phyloP scores from a whole-genome alignment of 92 coral and sea anemone genomes.

The Pocillopora grandis region DNA sequence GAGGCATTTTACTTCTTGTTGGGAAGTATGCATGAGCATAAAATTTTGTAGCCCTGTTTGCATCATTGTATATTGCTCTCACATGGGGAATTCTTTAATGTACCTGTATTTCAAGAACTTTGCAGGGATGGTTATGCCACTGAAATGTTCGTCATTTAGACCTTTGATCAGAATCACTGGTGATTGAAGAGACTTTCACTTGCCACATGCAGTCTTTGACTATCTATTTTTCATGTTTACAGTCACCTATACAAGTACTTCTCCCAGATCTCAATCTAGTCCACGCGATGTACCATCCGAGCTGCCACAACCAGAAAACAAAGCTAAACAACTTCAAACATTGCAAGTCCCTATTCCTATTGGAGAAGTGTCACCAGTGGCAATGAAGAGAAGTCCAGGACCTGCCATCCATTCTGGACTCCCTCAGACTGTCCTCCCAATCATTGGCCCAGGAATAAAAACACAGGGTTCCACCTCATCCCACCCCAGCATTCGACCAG shows the following conservation, averaged over 20 bases:
- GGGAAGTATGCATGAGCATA: too few relatives aligned
- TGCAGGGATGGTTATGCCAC: too few relatives aligned
- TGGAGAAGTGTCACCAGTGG: conserved; percentile 86
- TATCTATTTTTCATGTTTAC: background rate
- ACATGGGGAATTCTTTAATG: too few relatives aligned
- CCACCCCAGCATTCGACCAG: conserved; percentile 62
- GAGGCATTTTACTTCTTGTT: too few relatives aligned
- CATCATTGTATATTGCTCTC: too few relatives aligned
- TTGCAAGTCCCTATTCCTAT: conserved; percentile 80
- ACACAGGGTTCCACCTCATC: conserved; percentile 54
- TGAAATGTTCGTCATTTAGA: too few relatives aligned
- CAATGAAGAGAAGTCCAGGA: conserved; percentile 67
- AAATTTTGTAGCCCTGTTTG: too few relatives aligned
- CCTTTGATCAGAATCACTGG: too few relatives aligned
- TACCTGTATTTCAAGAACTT: too few relatives aligned
- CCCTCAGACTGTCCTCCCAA: conserved; percentile 73
- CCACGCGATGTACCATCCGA: conserved; percentile 21
- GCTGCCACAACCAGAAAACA: conserved; percentile 36
- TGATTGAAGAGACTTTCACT: too few relatives aligned
- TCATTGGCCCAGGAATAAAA: conserved; percentile 70
- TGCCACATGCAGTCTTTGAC: too few relatives aligned
- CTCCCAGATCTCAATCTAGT: conserved; percentile 32
- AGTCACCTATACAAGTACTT: conserved; percentile 32
- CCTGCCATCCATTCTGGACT: conserved; percentile 91
- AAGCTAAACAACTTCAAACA: conserved; percentile 61